These are phyloP conservation scores for Heliconius sara DNA, from an alignment of 2,888 invertebrate species.

Conservation along the genomic window DNA sequence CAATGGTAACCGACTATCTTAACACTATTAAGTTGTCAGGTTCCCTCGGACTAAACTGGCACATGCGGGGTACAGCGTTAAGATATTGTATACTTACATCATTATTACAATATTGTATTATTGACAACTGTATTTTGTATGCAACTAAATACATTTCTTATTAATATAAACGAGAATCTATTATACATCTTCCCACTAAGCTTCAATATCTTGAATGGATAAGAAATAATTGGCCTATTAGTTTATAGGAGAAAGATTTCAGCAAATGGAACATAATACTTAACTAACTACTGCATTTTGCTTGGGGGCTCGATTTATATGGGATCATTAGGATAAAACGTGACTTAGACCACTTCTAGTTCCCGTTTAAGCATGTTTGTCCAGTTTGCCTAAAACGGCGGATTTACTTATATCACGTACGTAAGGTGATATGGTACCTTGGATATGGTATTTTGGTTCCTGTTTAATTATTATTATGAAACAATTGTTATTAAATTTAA, in stretches of 20 bases:
- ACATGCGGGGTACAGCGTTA: too few relatives aligned
- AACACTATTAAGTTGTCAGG: too few relatives aligned
- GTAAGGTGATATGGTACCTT: too few relatives aligned
- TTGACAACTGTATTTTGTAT: too few relatives aligned
- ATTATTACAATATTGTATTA: too few relatives aligned
- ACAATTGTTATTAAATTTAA: too few relatives aligned
- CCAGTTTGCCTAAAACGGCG: not conserved
- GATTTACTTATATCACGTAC: not conserved
- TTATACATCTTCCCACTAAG: not conserved
- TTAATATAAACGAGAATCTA: not conserved
- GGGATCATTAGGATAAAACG: conserved; percentile 10
- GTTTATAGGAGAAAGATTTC: not conserved
- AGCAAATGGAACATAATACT: not conserved
- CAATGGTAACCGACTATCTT: too few relatives aligned
- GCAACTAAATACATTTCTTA: not conserved
- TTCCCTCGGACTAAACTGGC: too few relatives aligned
- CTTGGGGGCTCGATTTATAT: conserved; percentile 4
- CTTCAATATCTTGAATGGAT: conserved; percentile 8
- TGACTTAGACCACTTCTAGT: not conserved
- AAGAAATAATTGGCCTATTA: not conserved
- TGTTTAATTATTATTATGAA: too few relatives aligned
- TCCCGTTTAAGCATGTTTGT: not conserved
- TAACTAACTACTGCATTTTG: conserved; percentile 7
- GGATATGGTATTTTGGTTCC: too few relatives aligned
- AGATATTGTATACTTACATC: too few relatives aligned